These are phyloP conservation scores for Litocranius walleri DNA, from an alignment of 2,113 vertebrate genomes.

Conservation along the genomic window DNA sequence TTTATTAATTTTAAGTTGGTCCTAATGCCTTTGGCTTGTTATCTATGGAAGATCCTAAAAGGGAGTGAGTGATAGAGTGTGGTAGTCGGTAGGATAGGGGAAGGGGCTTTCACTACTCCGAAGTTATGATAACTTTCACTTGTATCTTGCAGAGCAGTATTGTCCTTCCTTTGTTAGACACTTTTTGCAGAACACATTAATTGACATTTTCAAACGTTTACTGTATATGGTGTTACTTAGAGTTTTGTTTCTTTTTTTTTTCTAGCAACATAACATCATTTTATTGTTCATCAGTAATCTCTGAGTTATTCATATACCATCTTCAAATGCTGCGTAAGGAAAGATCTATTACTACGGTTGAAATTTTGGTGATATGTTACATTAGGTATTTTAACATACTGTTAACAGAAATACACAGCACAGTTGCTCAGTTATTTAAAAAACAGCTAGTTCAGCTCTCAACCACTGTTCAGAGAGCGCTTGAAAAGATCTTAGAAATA, in stretches of 20 bases:
- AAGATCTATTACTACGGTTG: background rate
- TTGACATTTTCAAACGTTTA: background rate
- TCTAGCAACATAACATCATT: background rate
- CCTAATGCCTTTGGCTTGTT: background rate
- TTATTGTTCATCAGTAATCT: background rate
- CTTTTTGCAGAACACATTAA: background rate
- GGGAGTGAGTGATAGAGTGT: background rate
- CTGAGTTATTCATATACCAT: background rate
- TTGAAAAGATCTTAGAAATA: slow-evolving; percentile 10
- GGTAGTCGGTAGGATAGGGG: background rate
- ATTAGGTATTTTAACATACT: background rate
- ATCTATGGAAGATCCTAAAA: background rate
- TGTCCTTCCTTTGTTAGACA: background rate
- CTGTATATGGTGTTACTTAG: background rate
- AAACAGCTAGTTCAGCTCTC: background rate
- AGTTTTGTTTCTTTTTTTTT: background rate
- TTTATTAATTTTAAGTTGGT: background rate
- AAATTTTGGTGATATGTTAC: background rate
- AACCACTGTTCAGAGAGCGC: background rate
- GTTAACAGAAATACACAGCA: background rate
- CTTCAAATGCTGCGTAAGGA: background rate
- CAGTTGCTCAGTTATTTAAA: background rate
- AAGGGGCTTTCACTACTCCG: background rate
- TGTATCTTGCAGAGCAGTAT: background rate
- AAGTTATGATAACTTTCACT: background rate